Evolutionary conservation across 1,140 invertebrate species (phyloP).

Genomic region (Pseudoatta argentina): DNA sequence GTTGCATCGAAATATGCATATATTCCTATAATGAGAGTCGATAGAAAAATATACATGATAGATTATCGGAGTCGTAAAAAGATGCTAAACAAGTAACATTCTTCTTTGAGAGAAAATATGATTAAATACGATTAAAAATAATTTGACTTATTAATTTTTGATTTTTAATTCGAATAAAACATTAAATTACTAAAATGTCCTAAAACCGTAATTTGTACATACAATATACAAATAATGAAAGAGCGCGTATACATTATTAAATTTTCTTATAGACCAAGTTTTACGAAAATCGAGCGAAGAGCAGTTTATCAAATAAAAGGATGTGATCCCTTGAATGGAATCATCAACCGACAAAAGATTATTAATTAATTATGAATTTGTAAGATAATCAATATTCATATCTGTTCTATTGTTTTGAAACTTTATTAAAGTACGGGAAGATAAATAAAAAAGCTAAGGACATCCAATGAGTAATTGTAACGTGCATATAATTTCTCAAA

Average conservation of each 20-base stretch:
- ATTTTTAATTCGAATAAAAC: no score
- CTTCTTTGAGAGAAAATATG: not conserved
- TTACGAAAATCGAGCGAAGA: no score
- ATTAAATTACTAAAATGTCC: no score
- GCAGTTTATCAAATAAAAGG: no score
- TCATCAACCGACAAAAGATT: no score
- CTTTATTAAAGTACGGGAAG: not conserved
- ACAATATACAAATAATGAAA: no score
- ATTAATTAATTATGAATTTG: not conserved
- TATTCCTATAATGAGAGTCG: not conserved
- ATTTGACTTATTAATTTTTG: no score
- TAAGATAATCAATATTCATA: conserved; percentile 5
- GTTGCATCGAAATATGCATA: conserved; percentile 34
- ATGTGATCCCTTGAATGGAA: no score
- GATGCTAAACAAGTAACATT: not conserved
- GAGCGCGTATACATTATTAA: no score
- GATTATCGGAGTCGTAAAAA: not conserved
- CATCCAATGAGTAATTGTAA: not conserved
- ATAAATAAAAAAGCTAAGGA: not conserved
- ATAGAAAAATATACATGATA: not conserved
- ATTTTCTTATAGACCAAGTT: no score
- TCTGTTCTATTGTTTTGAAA: not conserved
- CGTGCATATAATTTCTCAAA: not conserved
- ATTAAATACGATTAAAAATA: not conserved
- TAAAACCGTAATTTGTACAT: no score